Evolutionary conservation across 2,113 vertebrate genomes (phyloP).

Genomic region (Paracanthobrama guichenoti): DNA sequence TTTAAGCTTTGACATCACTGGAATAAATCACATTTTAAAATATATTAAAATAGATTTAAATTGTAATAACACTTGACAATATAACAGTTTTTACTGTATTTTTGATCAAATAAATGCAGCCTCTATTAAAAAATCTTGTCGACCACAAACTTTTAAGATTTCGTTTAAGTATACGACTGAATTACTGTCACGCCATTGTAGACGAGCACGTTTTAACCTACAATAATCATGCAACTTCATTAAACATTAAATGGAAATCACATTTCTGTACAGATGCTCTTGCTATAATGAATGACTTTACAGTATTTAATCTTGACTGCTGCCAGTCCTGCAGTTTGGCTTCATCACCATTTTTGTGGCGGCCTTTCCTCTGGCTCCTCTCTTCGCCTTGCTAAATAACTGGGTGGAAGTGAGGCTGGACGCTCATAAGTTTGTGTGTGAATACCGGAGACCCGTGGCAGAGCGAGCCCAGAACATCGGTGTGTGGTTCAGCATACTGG

Average conservation of each 20-base stretch:
- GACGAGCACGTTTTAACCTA: not conserved
- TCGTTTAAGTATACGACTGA: not conserved
- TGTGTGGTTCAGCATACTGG: constrained; percentile 80
- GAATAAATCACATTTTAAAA: no score
- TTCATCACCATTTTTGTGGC: constrained; percentile 82
- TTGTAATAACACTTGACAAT: no score
- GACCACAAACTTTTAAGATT: not conserved
- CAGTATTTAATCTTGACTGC: not conserved
- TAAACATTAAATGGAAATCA: not conserved
- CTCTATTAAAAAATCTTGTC: not conserved
- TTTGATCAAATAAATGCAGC: no score
- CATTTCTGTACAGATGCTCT: not conserved
- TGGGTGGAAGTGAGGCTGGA: constrained; percentile 79
- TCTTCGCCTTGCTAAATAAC: constrained; percentile 79
- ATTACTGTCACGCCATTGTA: not conserved
- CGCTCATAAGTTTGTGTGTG: constrained; percentile 78
- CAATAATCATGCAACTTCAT: not conserved
- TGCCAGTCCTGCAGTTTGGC: constrained; percentile 77
- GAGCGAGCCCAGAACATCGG: constrained; percentile 76
- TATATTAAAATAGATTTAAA: no score
- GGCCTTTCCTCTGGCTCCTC: constrained; percentile 76
- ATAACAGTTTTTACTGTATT: no score
- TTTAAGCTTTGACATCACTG: no score
- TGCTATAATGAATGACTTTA: not conserved
- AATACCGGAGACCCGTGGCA: constrained; percentile 75